A percentile compares a stretch with the other conserved stretches of the same genome.
These are phyloP conservation scores for Erebia palarica DNA, from an alignment of 2,888 invertebrate species.

Conservation along the genomic window DNA sequence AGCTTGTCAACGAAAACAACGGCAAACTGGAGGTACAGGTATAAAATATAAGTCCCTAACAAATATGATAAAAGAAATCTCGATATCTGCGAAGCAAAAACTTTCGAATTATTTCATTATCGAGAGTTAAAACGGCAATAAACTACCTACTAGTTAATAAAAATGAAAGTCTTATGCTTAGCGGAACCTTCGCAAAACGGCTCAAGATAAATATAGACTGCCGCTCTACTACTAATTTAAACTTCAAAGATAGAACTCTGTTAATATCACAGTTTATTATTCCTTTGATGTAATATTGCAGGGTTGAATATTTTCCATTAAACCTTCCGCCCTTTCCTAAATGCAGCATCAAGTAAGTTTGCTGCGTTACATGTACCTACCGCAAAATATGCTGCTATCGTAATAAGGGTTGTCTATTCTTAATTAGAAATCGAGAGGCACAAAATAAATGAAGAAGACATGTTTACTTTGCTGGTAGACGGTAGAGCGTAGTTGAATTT, in stretches of 20 bases:
- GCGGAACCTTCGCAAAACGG: background rate
- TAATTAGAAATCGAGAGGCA: background rate
- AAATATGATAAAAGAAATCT: too few relatives aligned
- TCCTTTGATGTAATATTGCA: slow-evolving; percentile 11
- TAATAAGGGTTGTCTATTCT: slow-evolving; percentile 24
- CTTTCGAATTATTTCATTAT: too few relatives aligned
- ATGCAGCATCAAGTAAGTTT: slow-evolving; percentile 49
- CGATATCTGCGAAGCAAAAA: too few relatives aligned
- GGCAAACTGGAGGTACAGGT: background rate
- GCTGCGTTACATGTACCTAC: slow-evolving; percentile 43
- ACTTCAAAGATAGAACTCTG: slow-evolving; percentile 8
- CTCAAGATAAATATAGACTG: background rate
- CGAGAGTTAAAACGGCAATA: too few relatives aligned
- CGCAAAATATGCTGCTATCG: slow-evolving; percentile 16
- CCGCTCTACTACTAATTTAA: background rate
- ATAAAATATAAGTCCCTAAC: too few relatives aligned
- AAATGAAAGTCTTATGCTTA: background rate
- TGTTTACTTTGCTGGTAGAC: background rate
- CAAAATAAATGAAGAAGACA: too few relatives aligned
- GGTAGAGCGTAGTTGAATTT: background rate
- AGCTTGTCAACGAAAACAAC: background rate
- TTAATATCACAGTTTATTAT: slow-evolving; percentile 2
- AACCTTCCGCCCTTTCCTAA: slow-evolving; percentile 31
- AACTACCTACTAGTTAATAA: background rate
- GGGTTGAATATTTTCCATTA: slow-evolving; percentile 28